These are phyloP conservation scores for Pseudotriccus pelzelni DNA, from an alignment of 2,797 vertebrate genomes.

Conservation along the genomic window DNA sequence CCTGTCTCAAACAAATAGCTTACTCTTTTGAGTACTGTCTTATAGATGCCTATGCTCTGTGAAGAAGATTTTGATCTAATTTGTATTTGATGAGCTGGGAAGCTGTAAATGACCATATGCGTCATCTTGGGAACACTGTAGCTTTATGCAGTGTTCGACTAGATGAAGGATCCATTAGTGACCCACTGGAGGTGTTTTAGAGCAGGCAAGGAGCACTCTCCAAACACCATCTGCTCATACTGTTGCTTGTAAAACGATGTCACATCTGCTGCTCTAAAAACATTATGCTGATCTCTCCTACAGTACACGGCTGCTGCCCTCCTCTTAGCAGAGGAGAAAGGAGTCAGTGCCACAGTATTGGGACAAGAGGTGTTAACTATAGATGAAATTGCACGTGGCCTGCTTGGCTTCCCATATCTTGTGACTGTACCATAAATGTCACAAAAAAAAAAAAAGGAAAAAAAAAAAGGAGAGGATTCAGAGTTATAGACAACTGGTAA, in stretches of 20 bases:
- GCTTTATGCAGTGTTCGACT: background rate
- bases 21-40: background rate
- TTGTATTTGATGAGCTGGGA: constrained; percentile 57
- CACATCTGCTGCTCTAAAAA: constrained; percentile 69
- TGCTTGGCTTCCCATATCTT: background rate
- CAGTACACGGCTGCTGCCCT: background rate
- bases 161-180: constrained; percentile 37
- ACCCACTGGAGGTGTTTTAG: constrained; percentile 58
- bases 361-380: background rate
- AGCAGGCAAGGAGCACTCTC: constrained; percentile 56
- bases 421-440: background rate
- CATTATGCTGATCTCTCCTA: constrained; percentile 33
- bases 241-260: constrained; percentile 44
- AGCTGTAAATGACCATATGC: constrained; percentile 52
- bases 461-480: background rate
- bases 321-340: background rate
- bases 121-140: constrained; percentile 13
- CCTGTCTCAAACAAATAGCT: background rate
- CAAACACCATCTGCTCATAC: constrained; percentile 59
- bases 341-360: background rate
- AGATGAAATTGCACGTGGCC: background rate
- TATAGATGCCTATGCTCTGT: background rate
- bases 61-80: constrained; percentile 44
- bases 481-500: background rate
- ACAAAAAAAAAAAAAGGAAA: background rate